Evolutionary conservation across 2,797 vertebrate species (phyloP).

Genomic region (Sus cebifrons): DNA sequence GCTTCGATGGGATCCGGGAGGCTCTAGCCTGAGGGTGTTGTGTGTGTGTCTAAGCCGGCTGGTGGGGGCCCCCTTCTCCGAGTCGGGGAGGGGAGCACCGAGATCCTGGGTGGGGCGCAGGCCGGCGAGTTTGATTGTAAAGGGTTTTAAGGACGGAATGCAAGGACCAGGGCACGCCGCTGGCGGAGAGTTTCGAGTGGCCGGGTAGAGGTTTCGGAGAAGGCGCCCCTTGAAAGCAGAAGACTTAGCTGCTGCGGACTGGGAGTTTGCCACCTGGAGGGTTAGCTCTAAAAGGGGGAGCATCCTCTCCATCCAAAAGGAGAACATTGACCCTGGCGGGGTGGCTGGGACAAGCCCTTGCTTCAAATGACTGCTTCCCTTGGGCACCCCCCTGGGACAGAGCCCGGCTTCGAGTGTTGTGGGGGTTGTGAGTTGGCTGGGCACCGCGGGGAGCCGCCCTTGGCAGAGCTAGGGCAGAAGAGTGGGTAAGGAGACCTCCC

Average conservation of each 20-base stretch:
- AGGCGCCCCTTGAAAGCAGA: background rate
- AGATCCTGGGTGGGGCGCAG: constrained; percentile 75
- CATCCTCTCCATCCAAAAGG: constrained; percentile 29
- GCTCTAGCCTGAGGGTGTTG: background rate
- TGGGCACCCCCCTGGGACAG: background rate
- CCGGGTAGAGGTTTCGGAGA: background rate
- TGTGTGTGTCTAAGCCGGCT: background rate
- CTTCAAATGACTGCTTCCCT: background rate
- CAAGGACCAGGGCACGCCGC: background rate
- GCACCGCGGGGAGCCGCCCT: constrained; percentile 84
- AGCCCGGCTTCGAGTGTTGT: background rate
- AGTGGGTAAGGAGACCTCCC: constrained; percentile 78
- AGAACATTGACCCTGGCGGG: background rate
- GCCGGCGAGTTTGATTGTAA: background rate
- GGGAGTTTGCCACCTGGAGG: constrained; percentile 79
- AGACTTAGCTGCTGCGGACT: constrained; percentile 37
- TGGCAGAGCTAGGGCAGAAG: constrained; percentile 64
- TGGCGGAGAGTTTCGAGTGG: constrained; percentile 43
- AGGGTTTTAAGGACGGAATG: constrained; percentile 46
- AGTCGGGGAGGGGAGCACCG: background rate
- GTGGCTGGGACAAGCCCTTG: background rate
- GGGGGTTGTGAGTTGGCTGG: constrained; percentile 53
- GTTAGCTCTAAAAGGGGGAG: constrained; percentile 50
- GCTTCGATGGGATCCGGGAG: constrained; percentile 3
- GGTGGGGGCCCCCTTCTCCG: background rate